phyloP scores from a whole-genome alignment of 1,140 invertebrate species.

The Diorhabda sublineata region DNA sequence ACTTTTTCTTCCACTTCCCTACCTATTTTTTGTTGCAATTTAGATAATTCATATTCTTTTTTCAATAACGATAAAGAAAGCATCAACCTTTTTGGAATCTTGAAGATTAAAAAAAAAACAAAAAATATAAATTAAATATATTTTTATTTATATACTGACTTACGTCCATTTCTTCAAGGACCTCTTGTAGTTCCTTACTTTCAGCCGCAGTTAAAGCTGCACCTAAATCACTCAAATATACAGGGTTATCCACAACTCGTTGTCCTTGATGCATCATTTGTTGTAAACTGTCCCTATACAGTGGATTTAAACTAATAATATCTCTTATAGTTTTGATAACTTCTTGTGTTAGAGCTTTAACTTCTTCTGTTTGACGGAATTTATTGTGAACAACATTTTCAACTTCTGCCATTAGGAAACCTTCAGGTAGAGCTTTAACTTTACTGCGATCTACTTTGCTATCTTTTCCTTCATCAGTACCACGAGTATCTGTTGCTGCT shows the following conservation, averaged over 20 bases:
- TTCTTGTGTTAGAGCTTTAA: conserved; percentile 95
- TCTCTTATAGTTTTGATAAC: conserved; percentile 97
- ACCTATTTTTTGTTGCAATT: conserved; percentile 97
- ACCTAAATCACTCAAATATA: conserved; percentile 94
- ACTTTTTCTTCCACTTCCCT: conserved; percentile 98
- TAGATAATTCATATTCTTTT: conserved; percentile 95
- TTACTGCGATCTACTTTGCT: conserved; percentile 27
- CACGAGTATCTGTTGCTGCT: conserved; percentile 8
- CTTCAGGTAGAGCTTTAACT: conserved; percentile 33
- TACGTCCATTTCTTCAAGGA: conserved; percentile 94
- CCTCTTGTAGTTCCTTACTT: conserved; percentile 85
- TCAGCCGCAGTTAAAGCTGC: conserved; percentile 93
- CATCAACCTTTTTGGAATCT: conserved; percentile 91
- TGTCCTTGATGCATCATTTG: conserved; percentile 95
- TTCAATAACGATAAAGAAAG: conserved; percentile 87
- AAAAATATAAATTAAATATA: conserved; percentile 5
- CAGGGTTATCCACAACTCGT: conserved; percentile 96
- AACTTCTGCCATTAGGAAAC: conserved; percentile 89
- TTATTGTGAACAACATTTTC: conserved; percentile 90
- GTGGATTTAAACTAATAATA: conserved; percentile 92
- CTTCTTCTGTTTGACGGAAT: conserved; percentile 89
- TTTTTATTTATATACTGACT: conserved; percentile 40
- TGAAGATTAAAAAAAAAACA: conserved; percentile 34
- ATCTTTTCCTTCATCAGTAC: conserved; percentile 31
- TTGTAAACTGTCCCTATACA: conserved; percentile 86